These are phyloP conservation scores for Dioctria linearis DNA, from an alignment of 2,888 invertebrate species.

Conservation along the genomic window DNA sequence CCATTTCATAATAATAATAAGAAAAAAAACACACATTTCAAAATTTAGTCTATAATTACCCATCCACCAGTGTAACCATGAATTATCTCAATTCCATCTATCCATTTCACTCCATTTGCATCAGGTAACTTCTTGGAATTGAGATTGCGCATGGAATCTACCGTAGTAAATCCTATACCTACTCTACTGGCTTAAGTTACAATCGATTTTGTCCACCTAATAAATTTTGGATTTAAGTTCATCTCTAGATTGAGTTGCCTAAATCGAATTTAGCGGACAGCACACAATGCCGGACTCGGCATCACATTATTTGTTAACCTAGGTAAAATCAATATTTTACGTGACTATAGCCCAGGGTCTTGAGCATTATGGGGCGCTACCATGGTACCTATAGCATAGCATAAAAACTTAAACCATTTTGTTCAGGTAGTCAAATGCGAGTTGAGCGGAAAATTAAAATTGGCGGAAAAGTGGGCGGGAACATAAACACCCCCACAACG, in stretches of 20 bases:
- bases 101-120: too few species aligned
- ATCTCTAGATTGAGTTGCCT: conserved; percentile 37
- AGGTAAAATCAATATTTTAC: conserved; percentile 42
- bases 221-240: conserved; percentile 30
- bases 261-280: conserved; percentile 12
- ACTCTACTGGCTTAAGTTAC: not conserved
- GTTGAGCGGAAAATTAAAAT: conserved; percentile 30
- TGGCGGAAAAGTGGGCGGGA: conserved; percentile 36
- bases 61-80: not conserved
- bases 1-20: conserved; percentile 19
- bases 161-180: too few species aligned
- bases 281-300: not conserved
- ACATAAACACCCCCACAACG: conserved; percentile 38
- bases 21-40: not conserved
- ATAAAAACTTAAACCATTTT: not conserved
- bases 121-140: too few species aligned
- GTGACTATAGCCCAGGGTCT: conserved; percentile 17
- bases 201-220: conserved; percentile 47
- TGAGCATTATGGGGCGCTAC: not conserved
- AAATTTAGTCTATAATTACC: conserved; percentile 25
- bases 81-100: too few species aligned
- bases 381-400: conserved; percentile 24
- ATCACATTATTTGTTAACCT: not conserved
- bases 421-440: conserved; percentile 36
- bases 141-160: too few species aligned